Base-by-base conservation (phyloP, 1,140 invertebrate species). In the Manduca sexta region DNA sequence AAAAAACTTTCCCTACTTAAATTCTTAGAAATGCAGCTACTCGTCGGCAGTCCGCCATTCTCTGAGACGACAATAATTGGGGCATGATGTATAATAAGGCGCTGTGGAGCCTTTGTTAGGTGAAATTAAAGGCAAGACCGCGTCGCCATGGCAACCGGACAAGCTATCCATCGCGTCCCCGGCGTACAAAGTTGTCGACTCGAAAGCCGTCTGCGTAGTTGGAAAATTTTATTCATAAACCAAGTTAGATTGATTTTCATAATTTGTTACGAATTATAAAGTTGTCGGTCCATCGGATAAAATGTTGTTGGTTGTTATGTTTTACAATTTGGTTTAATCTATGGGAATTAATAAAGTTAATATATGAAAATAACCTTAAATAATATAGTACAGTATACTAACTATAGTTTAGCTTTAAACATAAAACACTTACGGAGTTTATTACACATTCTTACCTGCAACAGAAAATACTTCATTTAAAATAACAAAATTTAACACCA, bases 51-150 rank as follows among this genome's bases (percentile, higher is more conserved):
- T 54, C 51, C 50, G 54, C 63, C 4, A 26, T 61, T 55, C 64
- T 57, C 49, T 43, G 47, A 58, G 60, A 69, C 63, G 49, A 69
- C 54, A 59, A 73, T 73, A 65, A 70, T 71, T 68, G 64, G 58
- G 57, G 63, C 62, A 60, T 68, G 69, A 69, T 62, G 60, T 65
- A 64, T 60, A 64, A 67, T 60, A 62, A 60, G 41, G 55, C 42
- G 47, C 34, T 49, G 45, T 45, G 48, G 49, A 42, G 55, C 30
- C 37, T 62, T 65, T 64, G 63, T 60, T 46, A 42, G 55, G 55
- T 47, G 49, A 60, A 69, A 66, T 66, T 61, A 60, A 63, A 64
- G 50, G 34, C 48, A 44, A 61, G 54, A 56, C 56, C 45, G 35
- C 57, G 60, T 64, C 48, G 45, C 51, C 42, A 58, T 56, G 51